Base-by-base conservation (phyloP, 2,113 vertebrate species). In the Argyrosomus japonicus region DNA sequence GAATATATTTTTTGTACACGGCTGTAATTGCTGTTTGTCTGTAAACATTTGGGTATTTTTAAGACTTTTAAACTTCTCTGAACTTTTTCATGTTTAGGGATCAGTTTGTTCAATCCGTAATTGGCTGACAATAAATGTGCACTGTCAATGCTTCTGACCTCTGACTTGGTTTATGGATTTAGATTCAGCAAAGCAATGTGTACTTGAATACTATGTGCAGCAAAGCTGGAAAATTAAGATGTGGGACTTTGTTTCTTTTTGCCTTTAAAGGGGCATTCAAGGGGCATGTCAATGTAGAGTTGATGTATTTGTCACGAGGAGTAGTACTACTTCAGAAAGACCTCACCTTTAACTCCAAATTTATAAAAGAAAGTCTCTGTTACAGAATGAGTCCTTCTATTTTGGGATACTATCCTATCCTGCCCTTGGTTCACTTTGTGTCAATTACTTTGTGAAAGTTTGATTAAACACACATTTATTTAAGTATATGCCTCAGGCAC, bases 121-220 rank as follows among this genome's bases (percentile, higher is more conserved):
- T 84, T 77, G 48, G 10, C 58, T 75, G 61, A 56, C 25, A 89
- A 87, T 89, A 92, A 92, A 91, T 45, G 27, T 91, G n/a, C 65
- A 78, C 78, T 82, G 68, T 54, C 86, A 78, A 80, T 27, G 61
- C 60, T 14, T 76, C 64, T 27, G 10, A n/a, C 60, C 78, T 51
- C 45, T 81, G 65, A 62, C 48, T 54, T 57, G 18, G 1, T 1
- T 76, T 14, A 43, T 57, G 2, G 0, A 57, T 73, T 64, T 13
- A 3, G 10, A 47, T 53, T 17, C 6, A 14, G 13, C 4, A 53
- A 68, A 50, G 77, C 6, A 53, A 21, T 15, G 10, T 29, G 17
- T 50, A 61, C 5, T 18, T 47, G 2, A 54, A 18, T 6, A 45
- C 25, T 53, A 27, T 45, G 15, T 27, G 2, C 27, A 73, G 23